A percentile compares a stretch with the other conserved stretches of the same genome.
Conservation (phyloP, 2,888 invertebrate genomes). For the Abscondita cerata region DNA sequence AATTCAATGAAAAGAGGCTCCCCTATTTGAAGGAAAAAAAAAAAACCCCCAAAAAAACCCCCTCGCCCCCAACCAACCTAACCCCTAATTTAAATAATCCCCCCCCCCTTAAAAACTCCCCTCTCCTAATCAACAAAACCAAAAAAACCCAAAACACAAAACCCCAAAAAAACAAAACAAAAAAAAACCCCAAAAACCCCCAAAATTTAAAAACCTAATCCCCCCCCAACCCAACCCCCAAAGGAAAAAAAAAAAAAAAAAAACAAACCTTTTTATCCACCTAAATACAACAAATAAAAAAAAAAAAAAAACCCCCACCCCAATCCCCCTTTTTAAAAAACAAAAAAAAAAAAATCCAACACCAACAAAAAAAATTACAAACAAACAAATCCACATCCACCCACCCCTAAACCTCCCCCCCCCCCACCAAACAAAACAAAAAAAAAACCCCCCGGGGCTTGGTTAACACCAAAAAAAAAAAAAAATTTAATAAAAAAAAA, state of each 20-base stretch:
- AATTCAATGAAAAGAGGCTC: slow-evolving; percentile 72
- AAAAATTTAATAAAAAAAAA: slow-evolving; percentile 75
- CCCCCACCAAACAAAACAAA: slow-evolving; percentile 78
- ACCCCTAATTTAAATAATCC: slow-evolving; percentile 64
- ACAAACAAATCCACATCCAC: slow-evolving; percentile 54
- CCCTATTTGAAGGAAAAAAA: slow-evolving; percentile 68
- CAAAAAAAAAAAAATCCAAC: slow-evolving; percentile 62
- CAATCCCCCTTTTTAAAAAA: slow-evolving; percentile 64
- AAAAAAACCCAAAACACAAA: slow-evolving; percentile 72
- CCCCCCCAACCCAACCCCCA: slow-evolving; percentile 69
- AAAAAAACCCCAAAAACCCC: slow-evolving; percentile 62
- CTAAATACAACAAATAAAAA: slow-evolving; percentile 72
- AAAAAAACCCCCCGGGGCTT: slow-evolving; percentile 79
- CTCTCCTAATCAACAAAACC: slow-evolving; percentile 71
- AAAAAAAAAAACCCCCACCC: slow-evolving; percentile 66
- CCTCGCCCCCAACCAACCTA: slow-evolving; percentile 66
- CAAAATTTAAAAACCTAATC: slow-evolving; percentile 64
- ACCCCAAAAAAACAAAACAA: slow-evolving; percentile 69
- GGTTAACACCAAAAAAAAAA: slow-evolving; percentile 73
- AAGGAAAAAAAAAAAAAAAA: slow-evolving; percentile 78
- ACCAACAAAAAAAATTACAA: slow-evolving; percentile 60
- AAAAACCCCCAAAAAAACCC: slow-evolving; percentile 72
- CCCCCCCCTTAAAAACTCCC: slow-evolving; percentile 45
- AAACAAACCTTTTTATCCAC: slow-evolving; percentile 75
- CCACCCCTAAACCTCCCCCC: slow-evolving; percentile 75